Evolutionary conservation across 2,888 invertebrate genomes (phyloP), one percentile per base, ranked within the genome.

Genomic region (Epistrophe eligans): DNA sequence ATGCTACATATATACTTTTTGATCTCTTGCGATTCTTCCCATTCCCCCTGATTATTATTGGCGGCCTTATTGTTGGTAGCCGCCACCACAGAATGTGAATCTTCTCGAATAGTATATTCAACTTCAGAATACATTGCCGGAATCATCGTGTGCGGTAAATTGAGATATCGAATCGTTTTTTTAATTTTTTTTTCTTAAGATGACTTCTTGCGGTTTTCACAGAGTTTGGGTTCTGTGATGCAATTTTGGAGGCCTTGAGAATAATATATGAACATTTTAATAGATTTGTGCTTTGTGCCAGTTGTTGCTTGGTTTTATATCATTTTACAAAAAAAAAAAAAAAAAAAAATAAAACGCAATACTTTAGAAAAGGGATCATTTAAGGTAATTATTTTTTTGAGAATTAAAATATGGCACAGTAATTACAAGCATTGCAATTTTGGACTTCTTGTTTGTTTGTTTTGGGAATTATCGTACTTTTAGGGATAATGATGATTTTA

Each of bases 81-180:
- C 73, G 72, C 77, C 73, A 77, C 77, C 77, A 72, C 67, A 77
- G 62, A 74, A 35, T 35, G 32, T 70, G 24, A 71, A 40, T 62
- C 71, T 77, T 60, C 48, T 50, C 2, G 7, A 52, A 40, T 58
- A 6, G 24, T 24, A 24, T 17, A 19, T 19, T 19, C 13, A 40
- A 4, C 8, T 19, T 9, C 40, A 43, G 13, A 58, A 58, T 58
- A 4, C 62, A 64, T 57, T 58, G 40, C 77, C 43, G 43, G 76
- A 48, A 67, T 72, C 87, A 55, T 76, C 87, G 87, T 87, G 87
- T 87, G 87, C 70, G 87, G 87, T 87, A 87, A 87, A 87, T 87
- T 87, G 87, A 87, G 87, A 87, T 87, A 87, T 87, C 83, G 87
- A 74, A 79, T 82, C 60, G 74, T 72, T 87, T 76, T 28, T 48